Base-by-base conservation (phyloP, 2,888 invertebrate species). In the Tholera decimalis region DNA sequence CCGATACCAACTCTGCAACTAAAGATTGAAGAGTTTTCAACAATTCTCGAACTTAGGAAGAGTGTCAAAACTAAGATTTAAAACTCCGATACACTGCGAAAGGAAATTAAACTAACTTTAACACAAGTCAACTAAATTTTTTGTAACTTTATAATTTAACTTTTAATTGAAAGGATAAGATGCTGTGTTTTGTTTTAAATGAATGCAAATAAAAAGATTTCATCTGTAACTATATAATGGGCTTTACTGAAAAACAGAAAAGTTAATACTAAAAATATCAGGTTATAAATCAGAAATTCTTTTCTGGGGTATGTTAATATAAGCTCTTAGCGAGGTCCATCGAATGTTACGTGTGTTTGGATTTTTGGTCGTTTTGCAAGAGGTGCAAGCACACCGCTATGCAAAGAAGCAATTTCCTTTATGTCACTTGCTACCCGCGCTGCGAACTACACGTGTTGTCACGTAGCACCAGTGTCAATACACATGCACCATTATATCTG, bases 341-440 rank as follows among this genome's bases (percentile, higher is more conserved):
- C 66, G 67, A 79, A 75, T 69, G 51, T 64, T 64, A 72, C 72
- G 65, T 70, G 79, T 72, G 47, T 47, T 66, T 26, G 28, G 51
- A 66, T 82, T 79, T 81, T 76, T 72, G 65, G 65, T 77, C 67
- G 80, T 67, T 72, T 77, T 72, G 43, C 59, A 18, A 47, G 56
- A 65, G 62, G 61, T 61, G 59, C 73, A 77, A 64, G 70, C 71
- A 70, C 70, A 77, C 71, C 68, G 67, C 71, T 70, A 77, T 74
- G 74, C 68, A 72, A 75, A 83, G 85, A 85, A 79, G 82, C 86
- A 85, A 88, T 88, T 88, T 88, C 87, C 88, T 87, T 71, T 77
- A 61, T 81, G 88, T 88, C 86, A 88, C 77, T 72, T 76, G 73
- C 84, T 83, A 79, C 80, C 70, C 72, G 73, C 60, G 73, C 53